phyloP scores from a whole-genome alignment of 2,797 vertebrate genomes.

The Hylomyscus alleni region DNA sequence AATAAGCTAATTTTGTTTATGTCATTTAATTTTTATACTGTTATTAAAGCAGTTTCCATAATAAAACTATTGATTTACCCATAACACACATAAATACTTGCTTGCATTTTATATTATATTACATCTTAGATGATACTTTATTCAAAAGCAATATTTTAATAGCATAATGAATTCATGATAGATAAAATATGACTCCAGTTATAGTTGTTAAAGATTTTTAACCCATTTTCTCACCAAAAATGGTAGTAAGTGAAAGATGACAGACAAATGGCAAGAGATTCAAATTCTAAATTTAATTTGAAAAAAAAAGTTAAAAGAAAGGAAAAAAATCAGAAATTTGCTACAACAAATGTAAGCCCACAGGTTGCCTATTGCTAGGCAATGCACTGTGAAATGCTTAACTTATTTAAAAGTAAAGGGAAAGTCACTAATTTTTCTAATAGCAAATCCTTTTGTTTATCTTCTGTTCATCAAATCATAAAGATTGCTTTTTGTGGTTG shows the following conservation, averaged over 20 bases:
- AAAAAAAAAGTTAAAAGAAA: not conserved
- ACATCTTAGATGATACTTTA: not conserved
- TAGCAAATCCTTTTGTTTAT: not conserved
- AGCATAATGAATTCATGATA: not conserved
- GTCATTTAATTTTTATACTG: not conserved
- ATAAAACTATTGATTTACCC: not conserved
- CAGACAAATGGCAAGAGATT: not conserved
- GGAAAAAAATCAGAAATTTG: not conserved
- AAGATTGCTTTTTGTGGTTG: not conserved
- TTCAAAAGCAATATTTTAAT: conserved; percentile 16
- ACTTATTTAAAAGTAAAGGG: not conserved
- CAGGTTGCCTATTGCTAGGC: not conserved
- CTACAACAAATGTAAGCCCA: not conserved
- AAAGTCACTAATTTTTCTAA: not conserved
- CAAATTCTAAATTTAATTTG: not conserved
- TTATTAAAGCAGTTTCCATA: not conserved
- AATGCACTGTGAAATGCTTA: not conserved
- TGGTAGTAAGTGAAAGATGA: not conserved
- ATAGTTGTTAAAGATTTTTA: not conserved
- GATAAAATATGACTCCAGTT: not conserved
- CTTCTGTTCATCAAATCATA: not conserved
- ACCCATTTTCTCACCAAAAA: conserved; percentile 20
- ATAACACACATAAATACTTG: not conserved
- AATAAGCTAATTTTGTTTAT: not conserved
- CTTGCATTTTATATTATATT: conserved; percentile 29